Base-by-base conservation (phyloP, 2,888 invertebrate species). In the Ptychoptera contaminata region DNA sequence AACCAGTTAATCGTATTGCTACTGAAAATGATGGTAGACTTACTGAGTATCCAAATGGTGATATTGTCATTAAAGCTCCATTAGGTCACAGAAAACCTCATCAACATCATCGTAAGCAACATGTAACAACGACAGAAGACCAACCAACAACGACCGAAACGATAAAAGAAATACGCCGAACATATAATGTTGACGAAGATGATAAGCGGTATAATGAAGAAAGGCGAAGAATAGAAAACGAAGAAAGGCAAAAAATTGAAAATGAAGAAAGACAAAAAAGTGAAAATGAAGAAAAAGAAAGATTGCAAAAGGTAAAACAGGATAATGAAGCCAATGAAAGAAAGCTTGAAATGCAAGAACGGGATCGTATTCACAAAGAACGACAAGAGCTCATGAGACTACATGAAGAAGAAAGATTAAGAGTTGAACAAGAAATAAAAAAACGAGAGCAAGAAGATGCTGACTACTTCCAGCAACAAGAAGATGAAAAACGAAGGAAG, bases 251-350 rank as follows among this genome's bases (percentile, higher is more conserved):
- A 61, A 64, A 46, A 61, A 62, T 2, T 54, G 51, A 2, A 49
- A 52, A 9, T 1, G 52, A 61, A 48, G 54, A 51, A 16, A 54
- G 56, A 10, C 50, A 57, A 38, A 54, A 51, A 42, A 53, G 52
- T 12, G 51, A 61, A 14, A 53, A 54, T 16, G 56, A 52, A 16
- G 60, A 63, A 42, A 63, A 63, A 47, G 51, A 58, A 14, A 56
- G 55, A 6, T 47, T 63, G 42, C 54, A 54, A 7, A 51, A 57
- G 35, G 57, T 60, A 31, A 52, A 53, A 45, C 51, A 54, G 23
- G 52, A 57, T 31, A 58, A 61, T 40, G 51, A 50, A 42, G 51
- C 49, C n/a, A n/a, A n/a, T n/a, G n/a, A n/a, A 14, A 53, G 54
- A n/a, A 54, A 53, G 10, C 53, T 48, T 41, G 40, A 41, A 0